These are phyloP conservation scores for Bettongia penicillata DNA, from an alignment of 2,113 vertebrate species.

Conservation along the genomic window DNA sequence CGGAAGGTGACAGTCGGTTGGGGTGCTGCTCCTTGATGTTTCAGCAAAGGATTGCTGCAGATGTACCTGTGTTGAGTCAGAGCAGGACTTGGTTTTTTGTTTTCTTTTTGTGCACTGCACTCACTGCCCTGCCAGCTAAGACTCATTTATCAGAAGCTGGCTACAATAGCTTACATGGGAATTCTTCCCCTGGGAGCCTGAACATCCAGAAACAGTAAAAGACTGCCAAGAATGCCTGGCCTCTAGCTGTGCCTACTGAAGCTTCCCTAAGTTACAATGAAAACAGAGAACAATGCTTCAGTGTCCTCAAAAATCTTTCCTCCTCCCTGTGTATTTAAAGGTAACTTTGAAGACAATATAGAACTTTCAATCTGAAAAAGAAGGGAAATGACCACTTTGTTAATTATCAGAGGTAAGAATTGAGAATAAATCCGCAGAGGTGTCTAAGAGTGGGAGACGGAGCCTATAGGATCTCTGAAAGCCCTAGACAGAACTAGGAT, in stretches of 20 bases:
- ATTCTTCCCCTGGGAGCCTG: conserved; percentile 45
- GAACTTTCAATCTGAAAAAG: conserved; percentile 43
- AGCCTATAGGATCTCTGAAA: not conserved
- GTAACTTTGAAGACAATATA: conserved; percentile 39
- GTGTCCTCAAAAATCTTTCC: conserved; percentile 55
- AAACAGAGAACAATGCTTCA: conserved; percentile 43
- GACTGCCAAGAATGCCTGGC: conserved; percentile 66
- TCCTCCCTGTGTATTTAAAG: conserved; percentile 35
- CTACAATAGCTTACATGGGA: conserved; percentile 26
- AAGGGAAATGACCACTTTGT: conserved; percentile 43
- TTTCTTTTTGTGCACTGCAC: not conserved
- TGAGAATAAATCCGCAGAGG: conserved; percentile 52
- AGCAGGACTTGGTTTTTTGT: conserved; percentile 2
- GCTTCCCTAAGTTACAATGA: conserved; percentile 47
- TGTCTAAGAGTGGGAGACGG: not conserved
- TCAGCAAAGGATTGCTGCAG: not conserved
- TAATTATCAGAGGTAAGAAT: conserved; percentile 31
- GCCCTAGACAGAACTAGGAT: not conserved
- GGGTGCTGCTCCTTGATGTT: not conserved
- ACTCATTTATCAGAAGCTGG: conserved; percentile 59
- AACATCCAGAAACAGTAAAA: conserved; percentile 57
- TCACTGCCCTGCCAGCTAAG: not conserved
- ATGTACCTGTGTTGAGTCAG: conserved; percentile 24
- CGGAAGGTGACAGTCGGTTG: fast-evolving
- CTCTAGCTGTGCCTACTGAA: conserved; percentile 45